Conservation (phyloP, 2,888 invertebrate genomes). For the Vesta saturnalis region DNA sequence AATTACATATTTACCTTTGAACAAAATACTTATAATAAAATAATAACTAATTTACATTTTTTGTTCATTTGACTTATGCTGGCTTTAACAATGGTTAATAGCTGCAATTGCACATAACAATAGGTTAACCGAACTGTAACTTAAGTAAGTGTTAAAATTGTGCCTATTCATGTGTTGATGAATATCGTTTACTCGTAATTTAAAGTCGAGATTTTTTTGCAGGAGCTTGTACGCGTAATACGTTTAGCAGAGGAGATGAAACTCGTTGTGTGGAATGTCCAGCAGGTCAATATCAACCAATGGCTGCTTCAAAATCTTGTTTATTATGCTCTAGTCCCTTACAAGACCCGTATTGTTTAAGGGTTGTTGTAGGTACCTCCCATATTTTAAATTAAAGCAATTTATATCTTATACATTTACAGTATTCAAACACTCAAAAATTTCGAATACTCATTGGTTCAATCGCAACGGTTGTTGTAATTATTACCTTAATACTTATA, state of each 20-base stretch:
- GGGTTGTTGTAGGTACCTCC: slow-evolving; percentile 26
- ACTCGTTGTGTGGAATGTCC: slow-evolving; percentile 57
- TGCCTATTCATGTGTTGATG: no score
- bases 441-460: slow-evolving; percentile 31
- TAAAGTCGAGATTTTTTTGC: slow-evolving; percentile 32
- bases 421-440: slow-evolving; percentile 34
- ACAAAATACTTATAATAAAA: no score
- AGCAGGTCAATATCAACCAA: slow-evolving; percentile 57
- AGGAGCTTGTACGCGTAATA: slow-evolving; percentile 59
- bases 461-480: slow-evolving; percentile 13
- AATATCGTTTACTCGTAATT: not conserved
- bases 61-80: no score
- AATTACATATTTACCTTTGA: no score
- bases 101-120: no score
- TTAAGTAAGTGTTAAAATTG: no score
- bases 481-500: slow-evolving; percentile 24
- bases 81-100: no score
- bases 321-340: slow-evolving; percentile 56
- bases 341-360: slow-evolving; percentile 49
- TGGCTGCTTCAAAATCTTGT: slow-evolving; percentile 57
- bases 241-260: slow-evolving; percentile 55
- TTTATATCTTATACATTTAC: slow-evolving; percentile 19
- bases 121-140: no score
- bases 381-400: not conserved
- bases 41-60: no score